Base-by-base conservation (phyloP, 2,113 vertebrate genomes). In the Benitochromis conjunctus region DNA sequence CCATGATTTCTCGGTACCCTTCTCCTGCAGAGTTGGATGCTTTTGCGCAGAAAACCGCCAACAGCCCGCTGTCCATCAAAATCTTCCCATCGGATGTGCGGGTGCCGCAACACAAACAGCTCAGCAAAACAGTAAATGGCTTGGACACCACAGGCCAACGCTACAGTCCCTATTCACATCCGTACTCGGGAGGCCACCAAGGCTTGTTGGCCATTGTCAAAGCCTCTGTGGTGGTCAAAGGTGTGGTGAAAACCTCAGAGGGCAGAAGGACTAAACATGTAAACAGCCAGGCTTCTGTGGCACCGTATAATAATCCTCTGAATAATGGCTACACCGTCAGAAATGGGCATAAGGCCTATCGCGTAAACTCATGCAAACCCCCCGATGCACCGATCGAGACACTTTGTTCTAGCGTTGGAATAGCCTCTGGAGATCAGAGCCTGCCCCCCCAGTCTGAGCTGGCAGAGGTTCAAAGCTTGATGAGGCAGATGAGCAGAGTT, bases 51-150 rank as follows among this genome's bases (percentile, higher is more conserved):
- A 99, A 97, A 94, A 98, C 97, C 48, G 97, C 97, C 87, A 97
- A 97, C 96, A 97, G 94, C 93, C 99, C 99, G 0, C 96, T 99
- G 89, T 98, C 97, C 95, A 98, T 99, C 97, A 99, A 98, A 96
- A 99, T 99, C 96, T 99, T 99, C 94, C 98, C 98, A 62, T 97
- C 97, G 85, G 98, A 98, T 88, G 96, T 99, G 88, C 97, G 98
- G 16, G 99, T 99, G 90, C 99, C 99, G 0, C 98, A 99, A 93
- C 98, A 99, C 96, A 99, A 99, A 94, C 98, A 99, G 95, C 97
- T 99, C 46, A 96, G 97, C 96, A 97, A 98, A 94, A 99, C 98
- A 0, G 96, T 99, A 89, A 99, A 99, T 0, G 98, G 98, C 89
- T 97, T 99, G 6, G 98, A 99, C 96, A 99, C 98, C 56, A 97